Percentiles rank a stretch among this genome's conserved stretches.
Evolutionary conservation across 2,113 vertebrate species (phyloP).

Genomic region (Nothobranchius kuhntae): DNA sequence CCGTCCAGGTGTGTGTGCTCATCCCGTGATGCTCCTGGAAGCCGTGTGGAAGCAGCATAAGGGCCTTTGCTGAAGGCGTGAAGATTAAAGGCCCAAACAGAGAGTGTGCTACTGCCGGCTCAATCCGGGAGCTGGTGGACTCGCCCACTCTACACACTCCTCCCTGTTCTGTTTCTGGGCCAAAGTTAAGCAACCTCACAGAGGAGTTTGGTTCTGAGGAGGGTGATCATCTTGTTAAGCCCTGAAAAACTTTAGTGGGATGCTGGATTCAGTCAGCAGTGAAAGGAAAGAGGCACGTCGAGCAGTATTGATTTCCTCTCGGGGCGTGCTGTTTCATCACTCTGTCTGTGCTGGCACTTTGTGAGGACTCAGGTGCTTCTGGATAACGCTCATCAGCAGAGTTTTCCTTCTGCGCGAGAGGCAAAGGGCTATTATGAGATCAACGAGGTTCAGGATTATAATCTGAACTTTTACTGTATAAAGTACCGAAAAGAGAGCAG

Average conservation of each 20-base stretch:
- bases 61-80: constrained; percentile 80
- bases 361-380: constrained; percentile 79
- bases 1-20: background rate
- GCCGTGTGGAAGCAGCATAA: constrained; percentile 82
- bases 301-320: constrained; percentile 38
- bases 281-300: constrained; percentile 14
- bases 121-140: constrained; percentile 84
- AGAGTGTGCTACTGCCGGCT: constrained; percentile 85
- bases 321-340: constrained; percentile 16
- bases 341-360: constrained; percentile 65
- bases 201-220: constrained; percentile 14
- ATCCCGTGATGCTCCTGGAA: constrained; percentile 71
- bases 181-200: constrained; percentile 20
- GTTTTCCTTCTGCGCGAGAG: constrained; percentile 15
- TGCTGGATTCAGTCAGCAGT: constrained; percentile 13
- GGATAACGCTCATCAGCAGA: constrained; percentile 81
- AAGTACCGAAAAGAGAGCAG: constrained; percentile 7
- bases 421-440: constrained; percentile 71
- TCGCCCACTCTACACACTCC: constrained; percentile 61
- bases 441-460: constrained; percentile 68
- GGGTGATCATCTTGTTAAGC: constrained; percentile 7
- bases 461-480: background rate
- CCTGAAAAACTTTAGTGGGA: constrained; percentile 8
- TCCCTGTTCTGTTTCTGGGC: constrained; percentile 13
- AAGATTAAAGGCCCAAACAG: constrained; percentile 80